phyloP scores from a whole-genome alignment of 2,113 vertebrate genomes.

The Semnornis frantzii region DNA sequence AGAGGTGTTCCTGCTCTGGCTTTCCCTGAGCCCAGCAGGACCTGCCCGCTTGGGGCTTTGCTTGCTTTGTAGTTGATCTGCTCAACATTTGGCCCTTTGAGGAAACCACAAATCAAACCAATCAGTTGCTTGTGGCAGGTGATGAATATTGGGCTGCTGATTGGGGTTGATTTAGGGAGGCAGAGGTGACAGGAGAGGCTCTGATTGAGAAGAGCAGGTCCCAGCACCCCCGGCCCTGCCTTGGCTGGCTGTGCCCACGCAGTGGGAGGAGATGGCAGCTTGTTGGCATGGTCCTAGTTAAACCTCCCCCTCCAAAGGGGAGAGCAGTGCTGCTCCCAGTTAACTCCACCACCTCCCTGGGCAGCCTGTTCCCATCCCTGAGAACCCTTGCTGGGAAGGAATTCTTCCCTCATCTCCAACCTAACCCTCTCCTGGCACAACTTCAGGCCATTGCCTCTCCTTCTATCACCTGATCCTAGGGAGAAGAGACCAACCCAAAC shows the following conservation, averaged over 20 bases:
- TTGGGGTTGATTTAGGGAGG: not conserved
- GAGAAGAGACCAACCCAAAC: too few species aligned
- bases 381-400: too few species aligned
- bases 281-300: conserved; percentile 6
- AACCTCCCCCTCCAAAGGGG: not conserved
- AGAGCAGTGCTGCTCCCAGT: not conserved
- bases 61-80: not conserved
- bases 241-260: accelerated
- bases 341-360: not conserved
- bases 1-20: not conserved
- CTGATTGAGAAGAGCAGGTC: not conserved
- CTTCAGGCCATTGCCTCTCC: too few species aligned
- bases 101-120: not conserved
- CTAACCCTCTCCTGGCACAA: too few species aligned
- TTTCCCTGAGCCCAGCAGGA: not conserved
- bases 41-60: not conserved
- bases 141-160: not conserved
- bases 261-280: not conserved
- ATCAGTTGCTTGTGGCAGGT: not conserved
- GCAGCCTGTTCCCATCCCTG: not conserved
- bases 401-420: too few species aligned
- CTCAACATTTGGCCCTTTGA: not conserved
- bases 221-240: not conserved
- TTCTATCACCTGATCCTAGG: too few species aligned
- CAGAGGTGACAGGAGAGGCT: not conserved